Evolutionary conservation across 2,888 invertebrate species (phyloP).

Genomic region (Drymonia ruficornis): DNA sequence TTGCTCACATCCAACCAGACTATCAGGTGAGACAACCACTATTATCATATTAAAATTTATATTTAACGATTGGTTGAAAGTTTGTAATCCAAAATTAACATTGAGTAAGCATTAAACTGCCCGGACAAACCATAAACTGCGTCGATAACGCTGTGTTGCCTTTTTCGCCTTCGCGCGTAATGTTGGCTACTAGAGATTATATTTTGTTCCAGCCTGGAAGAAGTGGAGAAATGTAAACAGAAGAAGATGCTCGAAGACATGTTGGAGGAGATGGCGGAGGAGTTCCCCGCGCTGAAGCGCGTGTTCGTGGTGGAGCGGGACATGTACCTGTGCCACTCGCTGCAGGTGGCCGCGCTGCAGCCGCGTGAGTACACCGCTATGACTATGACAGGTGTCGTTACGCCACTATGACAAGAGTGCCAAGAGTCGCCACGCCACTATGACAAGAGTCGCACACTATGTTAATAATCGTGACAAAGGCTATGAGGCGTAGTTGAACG

Average conservation of each 20-base stretch:
- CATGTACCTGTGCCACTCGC: conserved; percentile 94
- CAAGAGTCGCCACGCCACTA: no score
- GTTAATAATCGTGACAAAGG: no score
- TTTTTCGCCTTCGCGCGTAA: no score
- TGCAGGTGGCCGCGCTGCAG: conserved; percentile 87
- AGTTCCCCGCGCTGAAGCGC: conserved; percentile 95
- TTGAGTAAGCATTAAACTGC: no score
- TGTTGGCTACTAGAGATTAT: neutral
- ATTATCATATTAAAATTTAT: neutral
- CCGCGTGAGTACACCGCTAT: conserved; percentile 57
- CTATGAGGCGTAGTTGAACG: no score
- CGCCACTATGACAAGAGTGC: no score
- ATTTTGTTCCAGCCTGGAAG: conserved; percentile 88
- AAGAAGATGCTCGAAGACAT: conserved; percentile 96
- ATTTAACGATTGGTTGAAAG: no score
- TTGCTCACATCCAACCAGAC: conserved; percentile 92
- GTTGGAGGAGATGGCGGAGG: conserved; percentile 95
- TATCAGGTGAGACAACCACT: conserved; percentile 86
- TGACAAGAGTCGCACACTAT: no score
- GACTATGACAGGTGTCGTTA: no score
- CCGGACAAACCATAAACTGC: no score
- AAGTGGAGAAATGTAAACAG: conserved; percentile 97
- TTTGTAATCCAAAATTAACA: no score
- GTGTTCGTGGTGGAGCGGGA: conserved; percentile 98
- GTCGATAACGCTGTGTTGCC: no score